Evolutionary conservation across 2,888 invertebrate genomes (phyloP).

Genomic region (Mythimna ferrago): DNA sequence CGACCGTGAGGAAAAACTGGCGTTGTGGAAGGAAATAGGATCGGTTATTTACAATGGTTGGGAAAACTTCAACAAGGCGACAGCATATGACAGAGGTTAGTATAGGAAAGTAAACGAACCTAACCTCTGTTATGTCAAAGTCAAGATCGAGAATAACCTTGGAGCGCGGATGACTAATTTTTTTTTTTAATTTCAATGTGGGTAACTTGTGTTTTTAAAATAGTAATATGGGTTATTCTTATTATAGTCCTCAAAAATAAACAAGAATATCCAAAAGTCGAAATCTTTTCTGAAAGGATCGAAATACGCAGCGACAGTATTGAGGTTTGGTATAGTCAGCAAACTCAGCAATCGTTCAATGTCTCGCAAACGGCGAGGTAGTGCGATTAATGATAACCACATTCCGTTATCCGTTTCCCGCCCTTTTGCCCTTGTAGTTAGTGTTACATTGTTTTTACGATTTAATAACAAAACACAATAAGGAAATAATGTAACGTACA

Average conservation of each 20-base stretch:
- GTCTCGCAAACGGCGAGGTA: slow-evolving; percentile 30
- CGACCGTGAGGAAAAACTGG: slow-evolving; percentile 85
- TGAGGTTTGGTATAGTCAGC: slow-evolving; percentile 22
- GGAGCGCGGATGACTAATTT: slow-evolving; percentile 1
- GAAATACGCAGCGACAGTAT: slow-evolving; percentile 4
- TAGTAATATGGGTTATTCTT: background rate
- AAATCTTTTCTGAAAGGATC: background rate
- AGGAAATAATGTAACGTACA: slow-evolving; percentile 55
- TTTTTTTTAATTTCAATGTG: slow-evolving; percentile 1
- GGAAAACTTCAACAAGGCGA: slow-evolving; percentile 81
- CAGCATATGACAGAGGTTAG: slow-evolving; percentile 85
- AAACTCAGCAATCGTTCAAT: slow-evolving; percentile 23
- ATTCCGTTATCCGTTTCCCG: slow-evolving; percentile 46
- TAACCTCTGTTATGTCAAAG: slow-evolving; percentile 55
- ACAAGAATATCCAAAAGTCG: background rate
- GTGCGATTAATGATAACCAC: slow-evolving; percentile 44
- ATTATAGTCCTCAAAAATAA: background rate
- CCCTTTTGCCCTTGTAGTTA: slow-evolving; percentile 58
- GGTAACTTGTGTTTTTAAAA: background rate
- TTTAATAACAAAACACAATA: slow-evolving; percentile 47
- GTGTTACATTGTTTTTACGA: slow-evolving; percentile 35
- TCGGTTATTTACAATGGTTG: slow-evolving; percentile 82
- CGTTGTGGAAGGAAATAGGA: slow-evolving; percentile 85
- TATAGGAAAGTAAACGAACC: slow-evolving; percentile 46
- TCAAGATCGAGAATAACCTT: slow-evolving; percentile 24